Conservation (phyloP, 2,113 vertebrate species). For the Mustelus asterias region DNA sequence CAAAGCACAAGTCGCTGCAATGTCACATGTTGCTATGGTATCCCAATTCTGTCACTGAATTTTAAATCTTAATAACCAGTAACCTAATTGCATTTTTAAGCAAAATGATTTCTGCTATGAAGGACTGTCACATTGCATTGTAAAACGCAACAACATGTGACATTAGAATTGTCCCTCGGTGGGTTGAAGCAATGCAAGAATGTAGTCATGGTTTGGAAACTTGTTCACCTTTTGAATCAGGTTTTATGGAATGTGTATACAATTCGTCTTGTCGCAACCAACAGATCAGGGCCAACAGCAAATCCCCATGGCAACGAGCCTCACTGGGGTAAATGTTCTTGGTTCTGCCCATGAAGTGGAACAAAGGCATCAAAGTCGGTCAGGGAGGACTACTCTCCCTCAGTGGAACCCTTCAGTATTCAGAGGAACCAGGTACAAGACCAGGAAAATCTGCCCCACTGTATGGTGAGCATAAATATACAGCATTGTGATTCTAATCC, state of each 20-base stretch:
- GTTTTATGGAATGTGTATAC: background rate
- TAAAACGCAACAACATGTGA: background rate
- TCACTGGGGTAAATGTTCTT: background rate
- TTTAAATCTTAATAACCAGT: constrained; percentile 20
- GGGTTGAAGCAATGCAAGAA: background rate
- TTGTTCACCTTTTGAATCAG: background rate
- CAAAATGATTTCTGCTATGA: constrained; percentile 12
- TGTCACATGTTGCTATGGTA: constrained; percentile 29
- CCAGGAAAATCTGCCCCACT: background rate
- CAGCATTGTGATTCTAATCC: background rate
- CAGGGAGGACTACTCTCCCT: background rate
- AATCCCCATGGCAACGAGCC: background rate
- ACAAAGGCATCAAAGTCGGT: background rate
- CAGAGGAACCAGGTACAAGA: background rate
- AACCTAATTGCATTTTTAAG: constrained; percentile 26
- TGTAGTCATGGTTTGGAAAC: background rate
- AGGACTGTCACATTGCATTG: background rate
- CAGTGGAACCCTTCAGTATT: background rate
- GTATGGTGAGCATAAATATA: background rate
- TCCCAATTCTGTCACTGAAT: constrained; percentile 24
- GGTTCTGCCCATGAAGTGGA: background rate
- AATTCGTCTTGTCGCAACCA: background rate
- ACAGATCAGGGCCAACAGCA: background rate
- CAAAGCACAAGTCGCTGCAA: background rate
- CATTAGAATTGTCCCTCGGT: background rate